phyloP scores from a whole-genome alignment of 2,888 invertebrate species.

The Ceramica pisi region DNA sequence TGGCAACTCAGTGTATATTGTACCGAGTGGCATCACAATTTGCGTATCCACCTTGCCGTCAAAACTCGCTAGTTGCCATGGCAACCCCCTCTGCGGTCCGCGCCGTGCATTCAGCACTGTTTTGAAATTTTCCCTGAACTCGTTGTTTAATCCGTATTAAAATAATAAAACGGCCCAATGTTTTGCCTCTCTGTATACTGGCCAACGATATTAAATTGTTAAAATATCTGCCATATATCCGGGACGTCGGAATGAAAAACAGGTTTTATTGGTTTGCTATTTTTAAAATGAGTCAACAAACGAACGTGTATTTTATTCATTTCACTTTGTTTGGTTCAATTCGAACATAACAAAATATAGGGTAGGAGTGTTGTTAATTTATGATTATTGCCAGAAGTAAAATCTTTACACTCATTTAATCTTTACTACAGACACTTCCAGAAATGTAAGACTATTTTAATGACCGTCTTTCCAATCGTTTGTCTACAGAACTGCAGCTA shows the following conservation, averaged over 20 bases:
- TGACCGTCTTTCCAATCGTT: constrained; percentile 29
- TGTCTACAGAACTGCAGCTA: constrained; percentile 40
- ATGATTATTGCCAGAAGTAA: background rate
- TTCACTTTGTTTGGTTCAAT: constrained; percentile 26
- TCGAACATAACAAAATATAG: constrained; percentile 24
- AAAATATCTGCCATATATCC: constrained; percentile 75
- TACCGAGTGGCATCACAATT: constrained; percentile 78
- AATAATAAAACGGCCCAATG: constrained; percentile 84
- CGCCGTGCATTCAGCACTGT: constrained; percentile 81
- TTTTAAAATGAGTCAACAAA: constrained; percentile 53
- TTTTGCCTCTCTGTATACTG: constrained; percentile 69
- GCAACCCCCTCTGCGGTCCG: constrained; percentile 86
- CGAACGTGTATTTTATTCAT: constrained; percentile 43
- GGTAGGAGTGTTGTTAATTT: constrained; percentile 25
- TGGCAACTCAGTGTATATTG: constrained; percentile 67
- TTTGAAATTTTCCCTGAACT: constrained; percentile 83
- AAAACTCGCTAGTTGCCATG: constrained; percentile 84
- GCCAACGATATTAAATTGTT: constrained; percentile 68
- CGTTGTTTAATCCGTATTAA: constrained; percentile 85
- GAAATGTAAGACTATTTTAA: constrained; percentile 27
- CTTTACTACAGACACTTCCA: background rate
- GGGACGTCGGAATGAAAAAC: constrained; percentile 51
- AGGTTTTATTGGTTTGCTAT: constrained; percentile 59
- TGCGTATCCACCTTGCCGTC: constrained; percentile 82
- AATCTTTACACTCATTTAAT: constrained; percentile 1